These are phyloP conservation scores for Oreochromis spilurus DNA, from an alignment of 2,113 vertebrate species.

Conservation along the genomic window DNA sequence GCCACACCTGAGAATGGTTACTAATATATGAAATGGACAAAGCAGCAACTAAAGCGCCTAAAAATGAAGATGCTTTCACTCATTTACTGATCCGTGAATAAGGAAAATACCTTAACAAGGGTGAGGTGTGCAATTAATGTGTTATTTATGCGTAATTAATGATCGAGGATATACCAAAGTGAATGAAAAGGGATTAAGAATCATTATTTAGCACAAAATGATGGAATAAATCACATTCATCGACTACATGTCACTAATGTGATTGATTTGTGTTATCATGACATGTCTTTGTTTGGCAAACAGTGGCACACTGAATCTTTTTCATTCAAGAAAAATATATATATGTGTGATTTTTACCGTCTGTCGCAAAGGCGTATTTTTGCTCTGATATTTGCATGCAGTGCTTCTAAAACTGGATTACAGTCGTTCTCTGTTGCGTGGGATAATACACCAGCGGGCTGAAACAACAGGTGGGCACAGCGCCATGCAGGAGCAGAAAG, in stretches of 20 bases:
- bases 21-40: neutral
- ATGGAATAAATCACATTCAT: neutral
- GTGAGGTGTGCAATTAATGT: neutral
- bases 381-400: neutral
- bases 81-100: neutral
- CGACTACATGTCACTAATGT: neutral
- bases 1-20: neutral
- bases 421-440: neutral
- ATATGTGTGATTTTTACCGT: neutral
- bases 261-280: neutral
- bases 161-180: neutral
- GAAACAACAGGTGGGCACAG: constrained; percentile 74
- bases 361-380: neutral
- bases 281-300: neutral
- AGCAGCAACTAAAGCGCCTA: neutral
- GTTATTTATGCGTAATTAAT: neutral
- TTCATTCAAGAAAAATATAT: neutral
- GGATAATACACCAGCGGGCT: neutral
- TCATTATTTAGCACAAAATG: neutral
- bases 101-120: neutral
- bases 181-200: neutral
- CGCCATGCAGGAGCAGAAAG: constrained; percentile 41
- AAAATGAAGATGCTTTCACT: neutral
- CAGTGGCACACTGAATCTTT: neutral
- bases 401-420: neutral